These are phyloP conservation scores for Perognathus longimembris DNA, from an alignment of 2,113 vertebrate species.

Conservation along the genomic window DNA sequence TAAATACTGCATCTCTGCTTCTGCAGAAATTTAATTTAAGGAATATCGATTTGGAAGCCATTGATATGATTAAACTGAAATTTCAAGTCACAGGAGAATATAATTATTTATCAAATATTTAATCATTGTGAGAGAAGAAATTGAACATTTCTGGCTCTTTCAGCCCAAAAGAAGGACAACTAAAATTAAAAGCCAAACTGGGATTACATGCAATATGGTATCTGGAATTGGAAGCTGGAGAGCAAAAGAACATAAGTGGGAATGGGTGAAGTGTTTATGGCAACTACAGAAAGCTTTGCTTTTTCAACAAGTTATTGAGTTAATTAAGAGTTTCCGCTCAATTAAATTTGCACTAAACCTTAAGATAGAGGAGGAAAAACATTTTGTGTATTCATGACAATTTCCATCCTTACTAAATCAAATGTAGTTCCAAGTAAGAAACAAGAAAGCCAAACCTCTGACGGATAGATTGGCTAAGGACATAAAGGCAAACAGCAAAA, in stretches of 20 bases:
- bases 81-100: slow-evolving; percentile 28
- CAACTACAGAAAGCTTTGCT: background rate
- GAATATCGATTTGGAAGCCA: slow-evolving; percentile 31
- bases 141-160: slow-evolving; percentile 30
- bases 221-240: background rate
- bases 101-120: slow-evolving; percentile 56
- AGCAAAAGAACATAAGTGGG: background rate
- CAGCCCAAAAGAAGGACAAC: slow-evolving; percentile 27
- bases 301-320: background rate
- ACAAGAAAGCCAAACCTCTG: background rate
- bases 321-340: background rate
- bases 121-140: slow-evolving; percentile 30
- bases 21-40: slow-evolving; percentile 61
- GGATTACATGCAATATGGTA: background rate
- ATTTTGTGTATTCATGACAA: background rate
- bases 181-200: slow-evolving; percentile 44
- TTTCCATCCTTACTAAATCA: background rate
- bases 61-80: slow-evolving; percentile 11
- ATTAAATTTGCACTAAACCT: slow-evolving; percentile 12
- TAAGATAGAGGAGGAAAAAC: slow-evolving; percentile 35
- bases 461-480: background rate
- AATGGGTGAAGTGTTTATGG: background rate
- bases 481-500: background rate
- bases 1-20: slow-evolving; percentile 47
- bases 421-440: background rate